Conservation (phyloP, 2,797 vertebrate species). For the Chaetodon trifasciatus region DNA sequence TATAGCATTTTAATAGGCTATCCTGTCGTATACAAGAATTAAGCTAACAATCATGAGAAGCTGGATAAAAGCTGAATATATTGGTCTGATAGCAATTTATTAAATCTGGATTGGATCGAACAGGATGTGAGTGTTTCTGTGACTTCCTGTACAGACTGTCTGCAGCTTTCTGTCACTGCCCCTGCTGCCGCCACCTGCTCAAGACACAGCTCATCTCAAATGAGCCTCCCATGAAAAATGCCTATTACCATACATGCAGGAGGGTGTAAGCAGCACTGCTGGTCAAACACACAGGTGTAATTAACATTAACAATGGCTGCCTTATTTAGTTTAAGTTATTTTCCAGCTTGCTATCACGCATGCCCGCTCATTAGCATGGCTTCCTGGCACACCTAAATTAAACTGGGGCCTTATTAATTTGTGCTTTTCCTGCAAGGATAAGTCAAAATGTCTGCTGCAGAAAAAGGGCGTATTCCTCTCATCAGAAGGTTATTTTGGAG, state of each 20-base stretch:
- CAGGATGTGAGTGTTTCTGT: not conserved
- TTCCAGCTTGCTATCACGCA: not conserved
- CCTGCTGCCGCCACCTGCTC: constrained; percentile 3
- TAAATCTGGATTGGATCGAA: not conserved
- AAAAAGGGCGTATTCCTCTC: not conserved
- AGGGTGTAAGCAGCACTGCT: not conserved
- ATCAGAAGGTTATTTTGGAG: constrained; percentile 18
- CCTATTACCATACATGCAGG: not conserved
- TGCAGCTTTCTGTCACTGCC: constrained; percentile 18
- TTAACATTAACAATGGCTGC: not conserved
- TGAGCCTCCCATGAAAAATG: not conserved
- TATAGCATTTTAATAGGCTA: not conserved
- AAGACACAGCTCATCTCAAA: not conserved
- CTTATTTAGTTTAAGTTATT: not conserved
- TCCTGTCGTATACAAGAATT: not conserved
- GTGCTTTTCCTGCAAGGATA: constrained; percentile 3
- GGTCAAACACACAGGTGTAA: not conserved
- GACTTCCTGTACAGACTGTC: constrained; percentile 13
- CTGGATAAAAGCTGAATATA: not conserved
- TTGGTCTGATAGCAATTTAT: not conserved
- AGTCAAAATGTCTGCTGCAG: constrained; percentile 11
- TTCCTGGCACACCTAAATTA: constrained; percentile 11
- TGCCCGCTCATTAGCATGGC: not conserved
- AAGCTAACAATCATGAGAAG: no score
- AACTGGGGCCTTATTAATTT: constrained; percentile 9